Conservation (phyloP, 2,797 vertebrate genomes). For the Peromyscus melanophrys region DNA sequence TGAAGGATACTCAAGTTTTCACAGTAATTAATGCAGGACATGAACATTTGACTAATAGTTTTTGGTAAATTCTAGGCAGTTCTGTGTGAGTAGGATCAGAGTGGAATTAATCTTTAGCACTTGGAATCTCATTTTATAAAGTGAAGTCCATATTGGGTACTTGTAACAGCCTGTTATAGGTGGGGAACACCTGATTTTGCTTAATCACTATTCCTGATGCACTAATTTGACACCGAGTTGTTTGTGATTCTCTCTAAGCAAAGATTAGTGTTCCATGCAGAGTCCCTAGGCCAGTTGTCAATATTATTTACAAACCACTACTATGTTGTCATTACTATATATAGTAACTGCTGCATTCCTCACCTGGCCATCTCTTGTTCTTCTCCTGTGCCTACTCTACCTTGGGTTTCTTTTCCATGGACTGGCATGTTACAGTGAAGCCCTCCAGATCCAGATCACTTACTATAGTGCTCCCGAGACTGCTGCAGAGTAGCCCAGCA, state of each 20-base stretch:
- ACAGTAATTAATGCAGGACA: not conserved
- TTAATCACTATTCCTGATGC: not conserved
- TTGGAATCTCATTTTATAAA: constrained; percentile 5
- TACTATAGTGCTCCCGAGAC: not conserved
- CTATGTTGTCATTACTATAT: not conserved
- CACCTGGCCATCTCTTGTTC: not conserved
- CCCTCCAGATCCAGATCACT: not conserved
- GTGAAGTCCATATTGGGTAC: not conserved
- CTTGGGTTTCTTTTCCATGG: not conserved
- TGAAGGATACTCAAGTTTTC: not conserved
- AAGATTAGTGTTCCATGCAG: not conserved
- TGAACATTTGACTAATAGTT: not conserved
- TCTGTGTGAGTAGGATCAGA: not conserved
- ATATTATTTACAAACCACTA: not conserved
- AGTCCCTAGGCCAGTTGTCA: not conserved
- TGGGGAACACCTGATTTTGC: not conserved
- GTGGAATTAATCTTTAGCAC: not conserved
- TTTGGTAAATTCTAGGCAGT: not conserved
- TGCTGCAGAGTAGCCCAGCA: not conserved
- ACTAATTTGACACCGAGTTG: not conserved
- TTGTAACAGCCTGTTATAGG: not conserved
- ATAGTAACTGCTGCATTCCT: not conserved
- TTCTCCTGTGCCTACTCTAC: not conserved
- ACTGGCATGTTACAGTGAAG: too few relatives aligned
- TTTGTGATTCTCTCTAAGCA: not conserved